These are phyloP conservation scores for Rattus rattus DNA, from an alignment of 2,113 vertebrate species.

Conservation along the genomic window DNA sequence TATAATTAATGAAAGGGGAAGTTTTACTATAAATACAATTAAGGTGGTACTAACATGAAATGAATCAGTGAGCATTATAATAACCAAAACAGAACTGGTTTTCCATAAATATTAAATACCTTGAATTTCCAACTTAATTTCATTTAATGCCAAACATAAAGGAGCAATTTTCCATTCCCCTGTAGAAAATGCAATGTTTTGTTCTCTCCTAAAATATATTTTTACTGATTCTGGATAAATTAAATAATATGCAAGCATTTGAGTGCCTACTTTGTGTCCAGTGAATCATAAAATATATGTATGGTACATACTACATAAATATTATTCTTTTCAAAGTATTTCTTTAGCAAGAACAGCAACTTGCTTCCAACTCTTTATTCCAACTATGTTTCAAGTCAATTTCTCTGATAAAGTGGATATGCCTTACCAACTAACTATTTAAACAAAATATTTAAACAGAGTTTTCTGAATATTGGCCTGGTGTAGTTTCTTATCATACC, in stretches of 20 bases:
- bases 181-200: not conserved
- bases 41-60: not conserved
- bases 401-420: constrained; percentile 62
- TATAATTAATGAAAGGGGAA: not conserved
- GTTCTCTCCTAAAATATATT: constrained; percentile 33
- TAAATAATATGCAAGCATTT: constrained; percentile 62
- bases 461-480: constrained; percentile 58
- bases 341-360: constrained; percentile 27
- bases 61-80: constrained; percentile 1
- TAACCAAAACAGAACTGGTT: not conserved
- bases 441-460: constrained; percentile 73
- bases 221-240: constrained; percentile 48
- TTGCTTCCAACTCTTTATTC: constrained; percentile 55
- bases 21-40: not conserved
- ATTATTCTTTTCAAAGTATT: constrained; percentile 74
- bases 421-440: constrained; percentile 64
- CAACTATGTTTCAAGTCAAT: constrained; percentile 60
- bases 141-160: constrained; percentile 27
- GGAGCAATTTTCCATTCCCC: not conserved
- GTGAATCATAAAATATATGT: constrained; percentile 57
- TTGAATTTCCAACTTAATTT: constrained; percentile 17
- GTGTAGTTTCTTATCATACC: constrained; percentile 59
- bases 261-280: constrained; percentile 54
- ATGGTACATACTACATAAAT: constrained; percentile 62
- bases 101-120: constrained; percentile 51